Conservation (phyloP, 2,888 invertebrate species). For the Lamproptera curius region DNA sequence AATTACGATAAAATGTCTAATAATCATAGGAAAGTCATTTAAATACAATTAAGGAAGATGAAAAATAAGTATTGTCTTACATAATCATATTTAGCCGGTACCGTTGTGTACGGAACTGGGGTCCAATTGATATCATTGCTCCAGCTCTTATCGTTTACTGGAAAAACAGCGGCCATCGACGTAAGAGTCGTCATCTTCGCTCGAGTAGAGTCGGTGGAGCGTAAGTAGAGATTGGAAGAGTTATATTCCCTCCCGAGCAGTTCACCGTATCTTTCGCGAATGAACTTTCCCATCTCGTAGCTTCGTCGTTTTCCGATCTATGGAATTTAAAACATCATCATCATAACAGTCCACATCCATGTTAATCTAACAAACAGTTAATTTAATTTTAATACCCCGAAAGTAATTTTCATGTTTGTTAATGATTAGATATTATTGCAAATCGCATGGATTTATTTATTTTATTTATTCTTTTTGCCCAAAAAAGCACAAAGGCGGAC, state of each 20-base stretch:
- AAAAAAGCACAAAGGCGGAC: no score
- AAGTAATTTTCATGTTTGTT: not conserved
- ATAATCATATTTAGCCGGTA: slow-evolving; percentile 37
- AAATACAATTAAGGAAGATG: no score
- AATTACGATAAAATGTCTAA: no score
- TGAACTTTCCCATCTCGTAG: slow-evolving; percentile 34
- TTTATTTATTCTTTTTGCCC: no score
- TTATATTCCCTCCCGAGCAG: slow-evolving; percentile 40
- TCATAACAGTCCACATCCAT: not conserved
- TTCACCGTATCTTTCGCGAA: slow-evolving; percentile 35
- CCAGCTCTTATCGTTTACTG: slow-evolving; percentile 33
- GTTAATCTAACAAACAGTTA: not conserved
- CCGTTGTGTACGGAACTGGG: slow-evolving; percentile 43
- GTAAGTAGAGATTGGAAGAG: slow-evolving; percentile 43
- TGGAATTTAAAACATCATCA: not conserved
- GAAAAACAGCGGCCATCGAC: slow-evolving; percentile 42
- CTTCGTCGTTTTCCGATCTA: slow-evolving; percentile 36
- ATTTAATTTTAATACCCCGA: not conserved
- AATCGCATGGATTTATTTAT: no score
- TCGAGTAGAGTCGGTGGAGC: slow-evolving; percentile 46
- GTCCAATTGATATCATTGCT: slow-evolving; percentile 37
- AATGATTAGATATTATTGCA: not conserved
- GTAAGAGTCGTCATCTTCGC: slow-evolving; percentile 44
- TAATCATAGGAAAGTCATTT: no score
- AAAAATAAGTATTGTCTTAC: no score